Evolutionary conservation across 2,113 vertebrate species (phyloP).

Genomic region (Athene cunicularia): DNA sequence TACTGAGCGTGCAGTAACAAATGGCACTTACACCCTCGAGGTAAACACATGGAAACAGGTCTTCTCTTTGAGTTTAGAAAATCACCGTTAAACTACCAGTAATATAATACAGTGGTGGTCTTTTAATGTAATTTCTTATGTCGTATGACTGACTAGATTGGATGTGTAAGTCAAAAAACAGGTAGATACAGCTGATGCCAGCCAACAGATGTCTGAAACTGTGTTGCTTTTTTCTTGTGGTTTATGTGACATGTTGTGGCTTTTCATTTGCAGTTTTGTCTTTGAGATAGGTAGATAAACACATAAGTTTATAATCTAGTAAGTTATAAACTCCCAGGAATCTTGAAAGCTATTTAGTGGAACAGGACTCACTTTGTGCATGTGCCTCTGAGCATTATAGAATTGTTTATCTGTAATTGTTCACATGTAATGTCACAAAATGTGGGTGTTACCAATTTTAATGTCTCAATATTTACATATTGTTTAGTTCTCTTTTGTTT

Average conservation of each 20-base stretch:
- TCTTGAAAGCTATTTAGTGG: not conserved
- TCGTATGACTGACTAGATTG: not conserved
- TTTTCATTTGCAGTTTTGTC: not conserved
- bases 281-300: not conserved
- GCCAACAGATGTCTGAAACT: not conserved
- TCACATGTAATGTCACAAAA: not conserved
- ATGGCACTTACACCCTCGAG: not conserved
- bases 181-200: not conserved
- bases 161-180: not conserved
- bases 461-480: not conserved
- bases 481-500: not conserved
- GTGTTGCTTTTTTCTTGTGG: not conserved
- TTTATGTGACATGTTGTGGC: not conserved
- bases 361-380: not conserved
- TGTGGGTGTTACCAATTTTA: not conserved
- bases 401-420: not conserved
- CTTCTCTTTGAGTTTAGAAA: not conserved
- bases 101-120: not conserved
- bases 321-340: not conserved
- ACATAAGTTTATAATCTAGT: not conserved
- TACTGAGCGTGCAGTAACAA: not conserved
- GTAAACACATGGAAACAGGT: not conserved
- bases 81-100: not conserved
- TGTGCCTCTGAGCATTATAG: not conserved
- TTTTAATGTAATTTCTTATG: not conserved